Evolutionary conservation across 2,888 invertebrate species (phyloP).

Genomic region (Ischnus inquisitorius): DNA sequence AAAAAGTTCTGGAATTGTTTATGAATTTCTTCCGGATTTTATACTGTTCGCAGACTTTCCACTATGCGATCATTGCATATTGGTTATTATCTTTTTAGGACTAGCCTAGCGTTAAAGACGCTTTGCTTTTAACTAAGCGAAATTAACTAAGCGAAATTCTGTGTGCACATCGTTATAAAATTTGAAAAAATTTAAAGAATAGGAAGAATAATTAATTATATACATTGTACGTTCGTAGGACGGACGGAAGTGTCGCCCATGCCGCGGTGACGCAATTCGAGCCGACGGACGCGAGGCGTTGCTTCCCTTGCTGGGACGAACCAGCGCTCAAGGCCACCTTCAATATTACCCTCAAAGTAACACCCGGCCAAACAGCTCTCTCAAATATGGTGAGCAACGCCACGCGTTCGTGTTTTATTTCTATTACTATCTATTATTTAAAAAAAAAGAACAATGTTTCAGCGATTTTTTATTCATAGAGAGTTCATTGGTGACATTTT

Average conservation of each 20-base stretch:
- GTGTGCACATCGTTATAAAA: slow-evolving; percentile 86
- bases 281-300: slow-evolving; percentile 95
- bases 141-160: slow-evolving; percentile 85
- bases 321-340: slow-evolving; percentile 98
- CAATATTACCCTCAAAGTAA: slow-evolving; percentile 94
- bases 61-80: slow-evolving; percentile 84
- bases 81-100: slow-evolving; percentile 88
- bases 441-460: not conserved
- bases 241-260: slow-evolving; percentile 91
- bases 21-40: too few relatives aligned
- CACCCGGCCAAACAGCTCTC: slow-evolving; percentile 93
- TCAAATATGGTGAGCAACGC: slow-evolving; percentile 93
- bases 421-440: too few relatives aligned
- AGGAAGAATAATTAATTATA: slow-evolving; percentile 48
- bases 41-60: too few relatives aligned
- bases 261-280: slow-evolving; percentile 97
- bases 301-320: slow-evolving; percentile 99
- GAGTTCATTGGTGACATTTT: not conserved
- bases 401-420: slow-evolving; percentile 62
- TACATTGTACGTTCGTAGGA: slow-evolving; percentile 84
- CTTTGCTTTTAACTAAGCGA: slow-evolving; percentile 84
- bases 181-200: slow-evolving; percentile 34
- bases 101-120: slow-evolving; percentile 87
- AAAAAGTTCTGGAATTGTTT: too few relatives aligned
- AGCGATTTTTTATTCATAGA: not conserved